These are phyloP conservation scores for Ischnus inquisitorius DNA, from an alignment of 2,888 invertebrate genomes.

Conservation along the genomic window DNA sequence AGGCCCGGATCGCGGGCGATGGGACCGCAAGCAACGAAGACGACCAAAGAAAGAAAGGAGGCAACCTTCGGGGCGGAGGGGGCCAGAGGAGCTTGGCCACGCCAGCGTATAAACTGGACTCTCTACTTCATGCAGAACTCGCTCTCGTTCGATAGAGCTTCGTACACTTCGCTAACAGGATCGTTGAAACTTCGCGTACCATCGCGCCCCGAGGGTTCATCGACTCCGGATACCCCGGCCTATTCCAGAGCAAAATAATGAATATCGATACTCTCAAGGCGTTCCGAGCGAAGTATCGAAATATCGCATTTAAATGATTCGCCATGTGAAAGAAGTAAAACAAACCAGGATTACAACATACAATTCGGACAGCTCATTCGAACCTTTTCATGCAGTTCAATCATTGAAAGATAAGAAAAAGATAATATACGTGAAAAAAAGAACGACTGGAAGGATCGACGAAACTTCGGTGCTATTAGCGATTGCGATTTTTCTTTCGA, in stretches of 20 bases:
- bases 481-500: conserved; percentile 48
- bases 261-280: neutral
- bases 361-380: too few species aligned
- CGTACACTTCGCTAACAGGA: conserved; percentile 51
- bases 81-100: too few species aligned
- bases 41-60: conserved; percentile 57
- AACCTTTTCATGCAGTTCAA: too few species aligned
- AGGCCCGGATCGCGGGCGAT: conserved; percentile 46
- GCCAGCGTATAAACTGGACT: conserved; percentile 63
- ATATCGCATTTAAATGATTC: neutral
- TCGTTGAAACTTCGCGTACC: conserved; percentile 50
- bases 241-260: neutral
- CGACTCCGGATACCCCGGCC: conserved; percentile 30
- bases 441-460: neutral
- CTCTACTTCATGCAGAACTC: conserved; percentile 63
- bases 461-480: conserved; percentile 2
- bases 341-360: too few species aligned
- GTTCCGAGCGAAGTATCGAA: neutral
- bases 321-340: too few species aligned
- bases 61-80: conserved; percentile 69
- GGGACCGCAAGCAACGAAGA: conserved; percentile 63
- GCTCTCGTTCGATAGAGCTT: conserved; percentile 29
- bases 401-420: neutral
- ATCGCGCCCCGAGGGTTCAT: conserved; percentile 45
- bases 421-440: neutral